These are phyloP conservation scores for Venustoraphidia nigricollis DNA, from an alignment of 2,888 invertebrate species.

Conservation along the genomic window DNA sequence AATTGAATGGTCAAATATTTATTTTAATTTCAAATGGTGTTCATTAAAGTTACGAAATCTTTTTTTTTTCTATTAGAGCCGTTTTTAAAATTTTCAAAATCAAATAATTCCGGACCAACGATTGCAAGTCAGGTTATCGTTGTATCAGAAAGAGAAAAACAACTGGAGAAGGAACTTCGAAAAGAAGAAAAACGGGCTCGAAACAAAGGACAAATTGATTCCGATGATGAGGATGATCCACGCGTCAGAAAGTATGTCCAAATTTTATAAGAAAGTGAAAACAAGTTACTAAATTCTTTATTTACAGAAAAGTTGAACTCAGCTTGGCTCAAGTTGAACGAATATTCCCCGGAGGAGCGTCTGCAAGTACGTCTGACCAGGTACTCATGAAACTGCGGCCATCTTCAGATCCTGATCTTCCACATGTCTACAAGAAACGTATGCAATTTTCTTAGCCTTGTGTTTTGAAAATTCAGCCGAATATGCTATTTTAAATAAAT, in stretches of 20 bases:
- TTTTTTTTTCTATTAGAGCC: too few species aligned
- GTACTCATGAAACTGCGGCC: too few species aligned
- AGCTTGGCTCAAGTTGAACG: constrained; percentile 16
- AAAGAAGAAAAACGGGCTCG: constrained; percentile 71
- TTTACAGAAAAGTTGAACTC: constrained; percentile 18
- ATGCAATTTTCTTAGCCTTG: too few species aligned
- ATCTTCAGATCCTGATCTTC: too few species aligned
- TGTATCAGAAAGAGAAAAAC: constrained; percentile 69
- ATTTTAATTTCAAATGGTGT: too few species aligned
- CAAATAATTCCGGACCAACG: constrained; percentile 29
- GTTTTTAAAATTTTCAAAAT: too few species aligned
- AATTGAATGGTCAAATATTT: too few species aligned
- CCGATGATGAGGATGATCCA: constrained; percentile 24
- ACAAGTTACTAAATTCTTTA: constrained; percentile 1
- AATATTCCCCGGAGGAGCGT: constrained; percentile 12
- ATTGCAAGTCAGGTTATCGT: constrained; percentile 71
- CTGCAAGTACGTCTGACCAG: too few species aligned
- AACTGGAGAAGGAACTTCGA: constrained; percentile 55
- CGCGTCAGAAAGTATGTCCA: constrained; percentile 6
- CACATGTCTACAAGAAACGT: too few species aligned
- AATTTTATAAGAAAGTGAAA: neutral
- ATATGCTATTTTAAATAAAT: neutral
- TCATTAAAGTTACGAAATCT: too few species aligned
- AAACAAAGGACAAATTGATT: constrained; percentile 17
- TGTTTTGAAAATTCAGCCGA: too few species aligned